A percentile compares a stretch with the other conserved stretches of the same genome.
phyloP scores from a whole-genome alignment of 2,888 invertebrate species.

The Drosophila mulleri region DNA sequence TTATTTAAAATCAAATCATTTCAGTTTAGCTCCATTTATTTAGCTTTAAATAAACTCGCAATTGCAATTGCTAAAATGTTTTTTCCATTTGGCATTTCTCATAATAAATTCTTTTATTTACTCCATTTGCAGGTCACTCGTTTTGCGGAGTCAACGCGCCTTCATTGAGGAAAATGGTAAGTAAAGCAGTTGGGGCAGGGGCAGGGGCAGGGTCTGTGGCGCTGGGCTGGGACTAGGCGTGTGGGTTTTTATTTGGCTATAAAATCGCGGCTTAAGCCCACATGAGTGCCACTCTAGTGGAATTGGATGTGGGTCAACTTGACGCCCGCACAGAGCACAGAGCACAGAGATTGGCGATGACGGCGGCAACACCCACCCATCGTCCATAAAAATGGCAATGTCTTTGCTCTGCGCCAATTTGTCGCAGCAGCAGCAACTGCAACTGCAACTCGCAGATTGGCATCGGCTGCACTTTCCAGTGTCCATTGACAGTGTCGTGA shows the following conservation, averaged over 20 bases:
- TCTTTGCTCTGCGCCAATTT: constrained; percentile 56
- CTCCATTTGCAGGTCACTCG: constrained; percentile 82
- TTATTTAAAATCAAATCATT: background rate
- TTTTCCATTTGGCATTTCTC: constrained; percentile 2
- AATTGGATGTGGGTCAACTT: constrained; percentile 72
- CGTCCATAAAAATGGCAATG: constrained; percentile 22
- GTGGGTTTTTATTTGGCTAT: constrained; percentile 57
- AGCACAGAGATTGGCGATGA: constrained; percentile 21
- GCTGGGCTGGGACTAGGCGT: constrained; percentile 35
- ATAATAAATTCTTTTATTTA: constrained; percentile 37
- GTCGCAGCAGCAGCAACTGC: constrained; percentile 43
- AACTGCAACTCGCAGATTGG: constrained; percentile 19
- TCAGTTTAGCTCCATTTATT: background rate
- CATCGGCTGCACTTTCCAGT: constrained; percentile 61
- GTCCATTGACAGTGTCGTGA: constrained; percentile 43
- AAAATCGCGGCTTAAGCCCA: constrained; percentile 62
- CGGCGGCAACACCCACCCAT: constrained; percentile 22
- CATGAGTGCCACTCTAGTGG: constrained; percentile 52
- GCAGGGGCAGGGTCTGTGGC: constrained; percentile 7
- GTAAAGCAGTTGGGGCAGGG: constrained; percentile 49
- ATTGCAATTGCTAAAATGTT: background rate
- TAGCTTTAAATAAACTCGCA: too few relatives aligned
- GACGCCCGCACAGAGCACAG: constrained; percentile 73
- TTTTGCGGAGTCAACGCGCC: constrained; percentile 84
- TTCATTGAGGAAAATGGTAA: constrained; percentile 85